phyloP scores from a whole-genome alignment of 2,797 vertebrate species.

The Agapornis canus region DNA sequence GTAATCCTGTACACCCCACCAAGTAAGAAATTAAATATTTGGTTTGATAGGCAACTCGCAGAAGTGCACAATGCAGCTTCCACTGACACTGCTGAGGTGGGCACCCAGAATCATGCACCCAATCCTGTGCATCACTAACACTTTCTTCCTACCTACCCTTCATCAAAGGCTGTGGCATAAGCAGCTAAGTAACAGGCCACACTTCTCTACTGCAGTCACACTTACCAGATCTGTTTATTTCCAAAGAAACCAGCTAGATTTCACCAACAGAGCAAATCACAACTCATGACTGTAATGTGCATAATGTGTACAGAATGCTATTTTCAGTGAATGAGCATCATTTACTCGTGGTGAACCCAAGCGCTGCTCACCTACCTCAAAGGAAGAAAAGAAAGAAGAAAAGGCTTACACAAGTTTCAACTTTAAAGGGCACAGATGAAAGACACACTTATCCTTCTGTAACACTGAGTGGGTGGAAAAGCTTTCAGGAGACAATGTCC shows the following conservation, averaged over 20 bases:
- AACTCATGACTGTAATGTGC: neutral
- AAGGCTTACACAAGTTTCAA: neutral
- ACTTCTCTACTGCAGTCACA: neutral
- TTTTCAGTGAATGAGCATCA: neutral
- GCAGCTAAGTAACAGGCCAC: neutral
- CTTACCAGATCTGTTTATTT: neutral
- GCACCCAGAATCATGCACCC: neutral
- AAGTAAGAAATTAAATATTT: neutral
- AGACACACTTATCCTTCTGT: neutral
- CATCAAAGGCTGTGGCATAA: neutral
- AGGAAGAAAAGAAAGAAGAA: neutral
- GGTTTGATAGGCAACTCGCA: neutral
- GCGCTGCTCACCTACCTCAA: neutral
- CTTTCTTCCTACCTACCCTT: neutral
- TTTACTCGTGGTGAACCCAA: neutral
- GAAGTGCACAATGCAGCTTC: neutral
- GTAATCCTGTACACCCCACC: fast-evolving
- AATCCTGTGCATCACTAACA: neutral
- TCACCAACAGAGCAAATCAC: neutral
- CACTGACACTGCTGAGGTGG: fast-evolving
- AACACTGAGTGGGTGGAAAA: neutral
- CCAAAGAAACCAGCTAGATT: neutral
- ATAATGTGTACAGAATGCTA: neutral
- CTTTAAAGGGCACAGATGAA: neutral
- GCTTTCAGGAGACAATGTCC: neutral